Evolutionary conservation across 2,888 invertebrate species (phyloP).

Genomic region (Poecilus cupreus): DNA sequence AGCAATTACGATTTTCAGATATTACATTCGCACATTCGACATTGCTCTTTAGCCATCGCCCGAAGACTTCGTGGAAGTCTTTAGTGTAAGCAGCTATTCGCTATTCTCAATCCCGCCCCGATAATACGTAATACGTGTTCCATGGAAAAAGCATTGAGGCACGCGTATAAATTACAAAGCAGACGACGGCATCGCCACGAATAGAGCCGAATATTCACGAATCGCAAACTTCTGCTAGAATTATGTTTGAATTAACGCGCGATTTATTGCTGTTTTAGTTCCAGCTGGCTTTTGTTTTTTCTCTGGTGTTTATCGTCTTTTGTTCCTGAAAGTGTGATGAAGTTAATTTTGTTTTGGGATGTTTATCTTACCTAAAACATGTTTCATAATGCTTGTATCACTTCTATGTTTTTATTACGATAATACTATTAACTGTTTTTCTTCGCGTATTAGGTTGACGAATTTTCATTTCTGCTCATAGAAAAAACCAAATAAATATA

Average conservation of each 20-base stretch:
- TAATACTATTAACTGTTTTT: no score
- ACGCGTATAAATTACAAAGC: background rate
- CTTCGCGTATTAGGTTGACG: no score
- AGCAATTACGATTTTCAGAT: conserved; percentile 31
- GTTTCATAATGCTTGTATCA: no score
- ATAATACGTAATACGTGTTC: conserved; percentile 33
- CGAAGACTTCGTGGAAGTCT: background rate
- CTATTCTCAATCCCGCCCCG: background rate
- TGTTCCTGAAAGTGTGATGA: background rate
- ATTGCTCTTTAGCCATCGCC: background rate
- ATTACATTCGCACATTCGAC: conserved; percentile 25
- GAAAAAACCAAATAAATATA: no score
- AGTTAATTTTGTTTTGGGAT: background rate
- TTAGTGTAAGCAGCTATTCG: background rate
- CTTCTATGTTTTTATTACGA: no score
- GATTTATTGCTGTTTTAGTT: conserved; percentile 5
- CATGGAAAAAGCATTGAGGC: background rate
- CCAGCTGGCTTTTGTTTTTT: background rate
- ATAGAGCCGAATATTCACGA: background rate
- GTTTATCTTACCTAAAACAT: background rate
- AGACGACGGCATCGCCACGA: background rate
- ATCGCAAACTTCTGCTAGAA: background rate
- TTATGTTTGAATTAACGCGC: background rate
- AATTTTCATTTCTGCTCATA: no score
- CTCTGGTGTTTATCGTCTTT: background rate